phyloP scores from a whole-genome alignment of 92 coral and sea anemone species.

The Bergia sp. region DNA sequence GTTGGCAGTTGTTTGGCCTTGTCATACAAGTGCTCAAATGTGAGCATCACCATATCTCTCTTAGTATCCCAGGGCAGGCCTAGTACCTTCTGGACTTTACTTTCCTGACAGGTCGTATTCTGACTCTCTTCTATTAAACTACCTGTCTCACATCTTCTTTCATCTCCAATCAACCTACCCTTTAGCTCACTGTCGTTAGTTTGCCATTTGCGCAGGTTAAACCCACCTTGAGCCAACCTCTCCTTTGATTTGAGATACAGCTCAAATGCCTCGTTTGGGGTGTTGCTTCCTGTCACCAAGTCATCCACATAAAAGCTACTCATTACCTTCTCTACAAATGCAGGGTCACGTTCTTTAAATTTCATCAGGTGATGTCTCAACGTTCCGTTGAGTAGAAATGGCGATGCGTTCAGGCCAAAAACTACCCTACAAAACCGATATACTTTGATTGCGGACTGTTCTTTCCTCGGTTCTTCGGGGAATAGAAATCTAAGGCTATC shows the following conservation, averaged over 20 bases:
- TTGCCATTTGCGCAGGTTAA: conserved; percentile 19
- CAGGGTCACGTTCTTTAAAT: conserved; percentile 34
- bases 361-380: conserved; percentile 39
- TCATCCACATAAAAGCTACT: conserved; percentile 54
- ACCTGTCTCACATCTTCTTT: not conserved
- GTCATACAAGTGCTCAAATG: conserved; percentile 17
- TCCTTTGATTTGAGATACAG: conserved; percentile 3
- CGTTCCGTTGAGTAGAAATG: conserved; percentile 64
- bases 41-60: not conserved
- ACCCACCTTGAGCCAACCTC: conserved; percentile 15
- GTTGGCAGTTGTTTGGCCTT: not conserved
- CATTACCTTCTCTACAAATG: conserved; percentile 35
- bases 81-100: conserved; percentile 9
- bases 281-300: conserved; percentile 37
- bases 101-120: not conserved
- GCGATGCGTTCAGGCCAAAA: conserved; percentile 52
- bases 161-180: not conserved
- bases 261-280: not conserved
- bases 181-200: not conserved
- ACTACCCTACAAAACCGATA: conserved; percentile 61
- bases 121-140: not conserved
- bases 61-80: conserved; percentile 16
- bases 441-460: not conserved
- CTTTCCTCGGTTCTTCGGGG: conserved; percentile 47
- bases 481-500: conserved; percentile 54